Percentiles rank a stretch among this genome's conserved stretches.
These are phyloP conservation scores for Crypturellus tataupa DNA, from an alignment of 2,797 vertebrate genomes.

Conservation along the genomic window DNA sequence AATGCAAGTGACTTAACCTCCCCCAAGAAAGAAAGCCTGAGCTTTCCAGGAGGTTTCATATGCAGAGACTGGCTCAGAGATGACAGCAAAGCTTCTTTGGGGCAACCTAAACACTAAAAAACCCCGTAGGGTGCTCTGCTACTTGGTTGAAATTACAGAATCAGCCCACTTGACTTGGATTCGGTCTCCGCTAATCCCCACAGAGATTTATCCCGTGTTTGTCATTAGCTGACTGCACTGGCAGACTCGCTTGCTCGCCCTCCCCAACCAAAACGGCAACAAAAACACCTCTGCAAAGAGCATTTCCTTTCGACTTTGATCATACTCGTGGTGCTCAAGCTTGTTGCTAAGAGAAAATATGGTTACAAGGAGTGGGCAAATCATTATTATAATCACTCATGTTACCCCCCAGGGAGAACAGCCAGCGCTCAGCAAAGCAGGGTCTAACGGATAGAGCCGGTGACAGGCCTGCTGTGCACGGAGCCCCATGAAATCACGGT, in stretches of 20 bases:
- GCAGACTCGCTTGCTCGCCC: constrained; percentile 43
- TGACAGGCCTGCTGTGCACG: constrained; percentile 43
- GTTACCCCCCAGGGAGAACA: constrained; percentile 63
- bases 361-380: neutral
- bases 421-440: neutral
- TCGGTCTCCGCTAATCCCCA: constrained; percentile 52
- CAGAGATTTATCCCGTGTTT: constrained; percentile 58
- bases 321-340: neutral
- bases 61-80: constrained; percentile 39
- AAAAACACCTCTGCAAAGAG: constrained; percentile 64
- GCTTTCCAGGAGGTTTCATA: constrained; percentile 65
- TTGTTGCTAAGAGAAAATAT: constrained; percentile 63
- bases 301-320: constrained; percentile 56
- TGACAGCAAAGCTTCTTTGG: constrained; percentile 59
- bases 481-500: neutral
- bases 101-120: constrained; percentile 57
- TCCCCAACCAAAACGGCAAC: constrained; percentile 63
- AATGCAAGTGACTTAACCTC: constrained; percentile 71
- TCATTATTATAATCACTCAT: constrained; percentile 58
- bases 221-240: constrained; percentile 49
- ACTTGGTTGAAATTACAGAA: constrained; percentile 74
- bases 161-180: constrained; percentile 74
- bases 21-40: constrained; percentile 51
- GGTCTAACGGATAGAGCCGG: constrained; percentile 39
- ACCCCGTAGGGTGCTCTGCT: constrained; percentile 58